phyloP scores from a whole-genome alignment of 2,888 invertebrate genomes.

The Orchesellides sinensis region DNA sequence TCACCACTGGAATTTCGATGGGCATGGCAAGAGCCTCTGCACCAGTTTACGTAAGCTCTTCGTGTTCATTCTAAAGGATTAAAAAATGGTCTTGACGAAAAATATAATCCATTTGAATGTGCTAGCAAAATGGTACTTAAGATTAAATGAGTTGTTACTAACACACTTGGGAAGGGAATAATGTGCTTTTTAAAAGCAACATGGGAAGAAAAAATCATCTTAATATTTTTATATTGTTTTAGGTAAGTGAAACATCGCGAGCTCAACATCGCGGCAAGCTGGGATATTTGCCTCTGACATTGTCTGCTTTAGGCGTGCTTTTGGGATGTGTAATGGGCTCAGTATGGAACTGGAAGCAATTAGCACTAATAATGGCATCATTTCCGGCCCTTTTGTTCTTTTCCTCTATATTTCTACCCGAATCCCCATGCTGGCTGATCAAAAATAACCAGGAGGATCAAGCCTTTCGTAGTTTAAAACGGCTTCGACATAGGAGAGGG shows the following conservation, averaged over 20 bases:
- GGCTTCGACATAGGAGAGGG: constrained; percentile 78
- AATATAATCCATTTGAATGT: not conserved
- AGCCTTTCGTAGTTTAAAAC: constrained; percentile 78
- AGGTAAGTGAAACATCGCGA: constrained; percentile 81
- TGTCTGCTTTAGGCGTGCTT: constrained; percentile 83
- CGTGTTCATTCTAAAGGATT: not conserved
- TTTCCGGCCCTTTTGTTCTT: constrained; percentile 79
- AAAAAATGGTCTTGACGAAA: not conserved
- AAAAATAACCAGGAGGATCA: constrained; percentile 78
- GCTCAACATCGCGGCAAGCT: constrained; percentile 82
- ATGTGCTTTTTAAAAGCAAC: not conserved
- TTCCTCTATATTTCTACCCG: constrained; percentile 80
- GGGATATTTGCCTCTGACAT: constrained; percentile 82
- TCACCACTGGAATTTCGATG: constrained; percentile 85
- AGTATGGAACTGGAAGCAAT: constrained; percentile 80
- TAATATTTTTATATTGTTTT: not conserved
- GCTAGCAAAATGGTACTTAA: not conserved
- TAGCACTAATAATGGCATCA: constrained; percentile 80
- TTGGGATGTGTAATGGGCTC: constrained; percentile 81
- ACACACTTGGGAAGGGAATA: not conserved
- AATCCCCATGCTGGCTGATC: constrained; percentile 82
- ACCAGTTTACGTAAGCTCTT: constrained; percentile 80
- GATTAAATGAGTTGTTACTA: constrained; percentile 8
- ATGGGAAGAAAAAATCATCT: not conserved
- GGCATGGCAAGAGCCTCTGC: constrained; percentile 81